These are phyloP conservation scores for Montifringilla adamsi DNA, from an alignment of 2,113 vertebrate species.

Conservation along the genomic window DNA sequence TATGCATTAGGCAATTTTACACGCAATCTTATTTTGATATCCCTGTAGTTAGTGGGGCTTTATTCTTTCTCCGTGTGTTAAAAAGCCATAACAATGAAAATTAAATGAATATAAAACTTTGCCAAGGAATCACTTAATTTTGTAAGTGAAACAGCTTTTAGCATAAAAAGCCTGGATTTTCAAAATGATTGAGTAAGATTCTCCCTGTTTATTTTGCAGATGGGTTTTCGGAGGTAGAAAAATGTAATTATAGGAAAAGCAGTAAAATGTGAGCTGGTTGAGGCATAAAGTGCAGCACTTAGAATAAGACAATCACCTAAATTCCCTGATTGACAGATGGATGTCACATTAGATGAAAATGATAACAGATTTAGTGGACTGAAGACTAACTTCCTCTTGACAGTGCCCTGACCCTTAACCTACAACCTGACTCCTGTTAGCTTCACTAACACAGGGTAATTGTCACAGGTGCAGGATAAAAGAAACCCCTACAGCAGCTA, in stretches of 20 bases:
- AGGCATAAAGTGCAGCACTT: conserved; percentile 69
- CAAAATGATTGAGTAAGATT: conserved; percentile 29
- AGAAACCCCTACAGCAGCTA: conserved; percentile 73
- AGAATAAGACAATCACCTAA: conserved; percentile 71
- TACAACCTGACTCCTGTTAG: conserved; percentile 87
- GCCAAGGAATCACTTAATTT: conserved; percentile 21
- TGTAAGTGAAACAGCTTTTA: conserved; percentile 48
- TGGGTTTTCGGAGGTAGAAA: conserved; percentile 61
- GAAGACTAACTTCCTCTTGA: conserved; percentile 94
- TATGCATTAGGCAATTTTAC: neutral
- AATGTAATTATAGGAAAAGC: conserved; percentile 67
- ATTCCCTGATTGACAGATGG: conserved; percentile 90
- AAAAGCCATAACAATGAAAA: conserved; percentile 49
- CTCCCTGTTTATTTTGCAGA: conserved; percentile 62
- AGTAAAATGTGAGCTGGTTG: conserved; percentile 57
- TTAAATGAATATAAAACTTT: conserved; percentile 44
- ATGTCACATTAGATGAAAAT: conserved; percentile 91
- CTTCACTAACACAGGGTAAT: conserved; percentile 83
- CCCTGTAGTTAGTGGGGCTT: neutral
- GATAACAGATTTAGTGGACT: conserved; percentile 88
- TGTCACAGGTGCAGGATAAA: conserved; percentile 87
- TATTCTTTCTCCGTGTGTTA: neutral
- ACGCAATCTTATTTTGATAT: conserved; percentile 38
- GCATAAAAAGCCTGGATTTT: conserved; percentile 36
- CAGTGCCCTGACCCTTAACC: conserved; percentile 85